Evolutionary conservation across 1,140 invertebrate species (phyloP), one percentile per base, ranked within the genome.

Genomic region (Pantala flavescens): DNA sequence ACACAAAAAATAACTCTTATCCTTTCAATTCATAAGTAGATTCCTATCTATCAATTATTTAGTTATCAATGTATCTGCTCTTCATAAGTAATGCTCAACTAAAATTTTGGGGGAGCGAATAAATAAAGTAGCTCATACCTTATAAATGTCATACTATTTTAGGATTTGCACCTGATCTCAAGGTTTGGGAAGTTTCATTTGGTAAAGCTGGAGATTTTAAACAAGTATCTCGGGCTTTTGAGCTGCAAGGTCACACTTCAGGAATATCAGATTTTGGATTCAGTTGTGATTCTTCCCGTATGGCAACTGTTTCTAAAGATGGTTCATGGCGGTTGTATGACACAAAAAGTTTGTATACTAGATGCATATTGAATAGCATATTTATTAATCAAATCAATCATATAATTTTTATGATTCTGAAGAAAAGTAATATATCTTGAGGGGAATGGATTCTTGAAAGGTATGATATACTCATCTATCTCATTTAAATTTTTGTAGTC

Each of bases 261-360:
- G 93, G 92, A 5, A 87, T 97, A 3, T 90, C 90, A 77, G 89
- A 90, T 81, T 90, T 96, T 79, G 87, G 86, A 43, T 95, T 96
- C 79, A 92, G 89, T 78, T 87, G 88, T 24, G 92, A 95, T 81
- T 91, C 92, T 0, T 90, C 89, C 42, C 88, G 89, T 78, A 91
- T 94, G 84, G 91, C 88, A 12, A 93, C 93, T 11, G 88, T 95
- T 73, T 94, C 92, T 2, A 95, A 95, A 83, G 93, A 96, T 84
- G 90, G 91, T 76, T 92, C 90, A 70, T 96, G 93, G 90, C 91
- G 89, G 81, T 83, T 94, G 73, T 96, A 90, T 83, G 87, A 95
- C 80, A 94, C 90, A 36, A 93, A 93, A 81, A 87, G 92, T 93
- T 84, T 85, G 83, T 84, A 75, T 78, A 75, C 23, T 75, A 43